A percentile compares a stretch with the other conserved stretches of the same genome.
Evolutionary conservation across 2,113 vertebrate species (phyloP).

Genomic region (Puffinus mauretanicus): DNA sequence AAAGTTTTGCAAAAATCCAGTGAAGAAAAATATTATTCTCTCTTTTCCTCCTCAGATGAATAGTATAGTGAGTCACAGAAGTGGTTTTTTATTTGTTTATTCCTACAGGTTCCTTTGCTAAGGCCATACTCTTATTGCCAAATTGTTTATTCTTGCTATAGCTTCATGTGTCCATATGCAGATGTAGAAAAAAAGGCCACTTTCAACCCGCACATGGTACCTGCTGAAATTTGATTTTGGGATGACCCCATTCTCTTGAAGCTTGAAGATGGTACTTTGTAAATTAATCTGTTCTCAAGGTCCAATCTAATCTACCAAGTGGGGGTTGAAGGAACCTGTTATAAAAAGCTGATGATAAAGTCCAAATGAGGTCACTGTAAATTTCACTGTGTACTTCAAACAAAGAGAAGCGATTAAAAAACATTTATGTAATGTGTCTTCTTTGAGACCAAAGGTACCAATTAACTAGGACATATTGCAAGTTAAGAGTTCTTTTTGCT

Average conservation of each 20-base stretch:
- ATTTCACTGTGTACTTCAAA: conserved; percentile 13
- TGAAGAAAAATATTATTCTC: background rate
- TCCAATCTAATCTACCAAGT: background rate
- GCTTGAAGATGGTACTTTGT: background rate
- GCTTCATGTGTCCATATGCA: background rate
- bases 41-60: background rate
- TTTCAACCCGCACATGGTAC: background rate
- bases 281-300: background rate
- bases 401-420: conserved; percentile 43
- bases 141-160: background rate
- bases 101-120: background rate
- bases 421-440: conserved; percentile 27
- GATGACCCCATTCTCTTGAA: background rate
- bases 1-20: background rate
- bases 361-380: conserved; percentile 1
- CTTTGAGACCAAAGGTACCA: conserved; percentile 36
- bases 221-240: background rate
- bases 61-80: background rate
- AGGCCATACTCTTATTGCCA: background rate
- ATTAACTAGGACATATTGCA: conserved; percentile 42
- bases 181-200: background rate
- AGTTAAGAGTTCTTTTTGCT: conserved; percentile 12
- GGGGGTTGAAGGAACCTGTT: background rate
- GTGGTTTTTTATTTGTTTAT: background rate
- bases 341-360: conserved; percentile 11